Evolutionary conservation across 2,113 vertebrate species (phyloP), one percentile per base, ranked within the genome.

Genomic region (Heterotis niloticus): DNA sequence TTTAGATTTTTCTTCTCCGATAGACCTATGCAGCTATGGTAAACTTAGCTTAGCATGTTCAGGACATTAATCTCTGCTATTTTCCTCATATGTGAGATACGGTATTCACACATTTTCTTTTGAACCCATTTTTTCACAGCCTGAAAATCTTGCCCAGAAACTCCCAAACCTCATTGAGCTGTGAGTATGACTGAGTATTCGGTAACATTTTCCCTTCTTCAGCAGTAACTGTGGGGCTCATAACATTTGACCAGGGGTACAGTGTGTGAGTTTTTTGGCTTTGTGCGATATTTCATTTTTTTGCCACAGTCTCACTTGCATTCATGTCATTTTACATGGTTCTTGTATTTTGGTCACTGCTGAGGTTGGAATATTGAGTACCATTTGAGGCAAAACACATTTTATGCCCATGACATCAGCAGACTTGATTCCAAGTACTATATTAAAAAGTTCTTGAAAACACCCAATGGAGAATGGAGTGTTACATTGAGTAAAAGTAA

Each of bases 111-210:
- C 4, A 11, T 65, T 57, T 79, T 29, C 18, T 28, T 24, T 14
- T 81, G 57, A 13, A 26, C 11, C 11, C 52, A 59, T 83, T 59
- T 1, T 20, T 60, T 75, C 92, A 90, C 90, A 99, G 98, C 98
- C 98, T 85, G 97, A 98, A 87, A 96, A 95, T 90, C 94, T 99
- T 88, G 96, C 95, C 78, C 96, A 98, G 92, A 98, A 98, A 90
- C 95, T 99, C 82, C 98, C 97, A 86, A 98, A 99, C 90, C 94
- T 99, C 75, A 94, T 98, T 87, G 97, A 99, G 91, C 87, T 98
- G 97, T 99, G 89, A 99, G 98, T 97, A 85, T 89, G 64, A 73
- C 20, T 34, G 16, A 9, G 13, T 29, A 52, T 80, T 23, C 23
- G 76, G n/a, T 2, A 52, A 20, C 20, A 34, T 23, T 17, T 52